Evolutionary conservation across 1,140 invertebrate species (phyloP), one percentile per base, ranked within the genome.

Genomic region (Musca domestica): DNA sequence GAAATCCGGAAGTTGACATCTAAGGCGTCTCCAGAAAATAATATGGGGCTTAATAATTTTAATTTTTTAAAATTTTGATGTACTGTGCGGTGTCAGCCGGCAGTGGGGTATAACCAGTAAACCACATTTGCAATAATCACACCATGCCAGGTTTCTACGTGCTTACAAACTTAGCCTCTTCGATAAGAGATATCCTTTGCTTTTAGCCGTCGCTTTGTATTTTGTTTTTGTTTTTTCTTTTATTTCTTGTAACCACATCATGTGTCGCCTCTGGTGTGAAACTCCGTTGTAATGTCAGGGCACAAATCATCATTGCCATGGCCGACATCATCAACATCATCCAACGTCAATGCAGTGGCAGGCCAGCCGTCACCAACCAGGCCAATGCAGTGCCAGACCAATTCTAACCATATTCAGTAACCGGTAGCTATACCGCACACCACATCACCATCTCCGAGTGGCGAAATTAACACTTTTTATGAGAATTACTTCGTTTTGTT

Each of bases 381-480:
- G 10, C 34, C 34, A 41, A 41, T 41, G 10, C 34, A 41, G 12
- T 41, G 34, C 10, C 4, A 12, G 10, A 7, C 34, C 34, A 41
- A 41, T 41, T 41, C 34, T 41, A 41, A 41, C 34, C 34, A 41
- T 41, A 23, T 54, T 4, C 56, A 41, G 27, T 30, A 61, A 61
- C 56, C 56, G 41, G 56, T 61, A 61, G 56, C 56, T 61, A 41
- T 61, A 61, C 56, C 27, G 56, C 56, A 20, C 52, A 41, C 56
- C n/a, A 61, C 27, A 12, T 34, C 27, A 19, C 15, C 27, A 17
- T 17, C n/a, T 41, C 15, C 4, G 17, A 61, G 30, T 61, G 56
- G 56, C 56, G 20, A 61, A 61, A 61, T 61, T 61, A 61, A 61
- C 56, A 61, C 56, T 61, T 61, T 61, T 61, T 61, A 61, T 61